Percentiles rank a stretch among this genome's conserved stretches.
Conservation (phyloP, 2,888 invertebrate species). For the Drosophila affinis region DNA sequence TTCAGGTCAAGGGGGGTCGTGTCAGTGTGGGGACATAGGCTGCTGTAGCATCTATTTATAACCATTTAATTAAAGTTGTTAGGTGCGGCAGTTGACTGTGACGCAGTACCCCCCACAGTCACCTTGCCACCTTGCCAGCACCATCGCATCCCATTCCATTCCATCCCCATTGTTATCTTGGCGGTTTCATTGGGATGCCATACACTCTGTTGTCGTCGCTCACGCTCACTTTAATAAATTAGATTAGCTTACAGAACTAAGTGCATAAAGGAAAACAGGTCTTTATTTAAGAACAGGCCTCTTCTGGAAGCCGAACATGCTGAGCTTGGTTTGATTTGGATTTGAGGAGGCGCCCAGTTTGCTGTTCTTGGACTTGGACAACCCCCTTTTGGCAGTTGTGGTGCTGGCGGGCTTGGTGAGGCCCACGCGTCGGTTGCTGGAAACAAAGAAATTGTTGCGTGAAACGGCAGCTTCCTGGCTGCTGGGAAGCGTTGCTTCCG, state of each 20-base stretch:
- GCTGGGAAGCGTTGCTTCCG: slow-evolving; percentile 29
- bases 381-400: slow-evolving; percentile 41
- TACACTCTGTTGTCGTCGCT: slow-evolving; percentile 19
- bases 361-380: slow-evolving; percentile 30
- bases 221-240: slow-evolving; percentile 43
- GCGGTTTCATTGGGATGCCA: slow-evolving; percentile 27
- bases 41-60: slow-evolving; percentile 38
- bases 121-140: slow-evolving; percentile 54
- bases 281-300: slow-evolving; percentile 84
- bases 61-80: slow-evolving; percentile 64
- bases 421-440: slow-evolving; percentile 59
- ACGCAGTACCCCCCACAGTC: slow-evolving; percentile 37
- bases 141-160: slow-evolving; percentile 11
- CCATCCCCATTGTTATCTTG: slow-evolving; percentile 49
- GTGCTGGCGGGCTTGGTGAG: slow-evolving; percentile 52
- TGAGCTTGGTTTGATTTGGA: slow-evolving; percentile 86
- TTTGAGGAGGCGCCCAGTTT: slow-evolving; percentile 28
- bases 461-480: slow-evolving; percentile 33
- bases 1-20: slow-evolving; percentile 9
- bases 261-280: background rate
- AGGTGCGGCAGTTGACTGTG: slow-evolving; percentile 54
- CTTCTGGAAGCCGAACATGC: slow-evolving; percentile 88
- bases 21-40: slow-evolving; percentile 2
- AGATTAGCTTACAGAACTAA: slow-evolving; percentile 30
- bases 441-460: slow-evolving; percentile 28